A percentile compares a stretch with the other conserved stretches of the same genome.
phyloP scores from a whole-genome alignment of 2,888 invertebrate species.

The Epinotia brunnichana region DNA sequence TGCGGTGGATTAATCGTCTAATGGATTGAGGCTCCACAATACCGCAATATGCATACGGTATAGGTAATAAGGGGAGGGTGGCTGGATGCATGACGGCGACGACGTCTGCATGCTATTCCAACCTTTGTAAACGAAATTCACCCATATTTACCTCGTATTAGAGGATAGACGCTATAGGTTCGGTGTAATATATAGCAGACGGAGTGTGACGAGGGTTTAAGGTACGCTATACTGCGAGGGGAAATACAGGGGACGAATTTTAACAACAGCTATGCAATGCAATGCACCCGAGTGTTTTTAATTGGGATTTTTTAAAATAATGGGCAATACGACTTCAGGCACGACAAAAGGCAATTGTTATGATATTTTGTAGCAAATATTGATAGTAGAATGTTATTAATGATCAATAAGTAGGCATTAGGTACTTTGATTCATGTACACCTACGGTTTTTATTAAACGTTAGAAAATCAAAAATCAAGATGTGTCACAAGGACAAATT shows the following conservation, averaged over 20 bases:
- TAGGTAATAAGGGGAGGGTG: slow-evolving; percentile 78
- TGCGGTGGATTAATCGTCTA: slow-evolving; percentile 74
- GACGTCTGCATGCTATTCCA: slow-evolving; percentile 52
- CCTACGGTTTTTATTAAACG: background rate
- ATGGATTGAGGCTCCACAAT: slow-evolving; percentile 78
- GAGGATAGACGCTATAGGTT: slow-evolving; percentile 50
- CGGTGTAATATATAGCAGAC: slow-evolving; percentile 64
- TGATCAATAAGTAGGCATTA: background rate
- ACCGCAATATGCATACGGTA: slow-evolving; percentile 79
- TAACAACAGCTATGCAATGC: slow-evolving; percentile 38
- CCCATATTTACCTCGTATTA: slow-evolving; percentile 58
- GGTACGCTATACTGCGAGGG: slow-evolving; percentile 58
- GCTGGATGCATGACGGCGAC: slow-evolving; percentile 72
- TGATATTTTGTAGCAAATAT: background rate
- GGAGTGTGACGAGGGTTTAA: slow-evolving; percentile 75
- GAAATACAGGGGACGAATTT: slow-evolving; percentile 52
- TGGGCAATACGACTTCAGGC: background rate
- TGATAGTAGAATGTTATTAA: background rate
- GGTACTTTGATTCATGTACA: background rate
- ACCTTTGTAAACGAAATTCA: slow-evolving; percentile 53
- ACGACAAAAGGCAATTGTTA: background rate
- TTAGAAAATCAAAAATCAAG: background rate
- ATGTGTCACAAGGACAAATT: background rate
- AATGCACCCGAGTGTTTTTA: slow-evolving; percentile 33
- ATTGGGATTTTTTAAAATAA: slow-evolving; percentile 20